Base-by-base conservation (phyloP, 2,113 vertebrate species). In the Pampusana beccarii region DNA sequence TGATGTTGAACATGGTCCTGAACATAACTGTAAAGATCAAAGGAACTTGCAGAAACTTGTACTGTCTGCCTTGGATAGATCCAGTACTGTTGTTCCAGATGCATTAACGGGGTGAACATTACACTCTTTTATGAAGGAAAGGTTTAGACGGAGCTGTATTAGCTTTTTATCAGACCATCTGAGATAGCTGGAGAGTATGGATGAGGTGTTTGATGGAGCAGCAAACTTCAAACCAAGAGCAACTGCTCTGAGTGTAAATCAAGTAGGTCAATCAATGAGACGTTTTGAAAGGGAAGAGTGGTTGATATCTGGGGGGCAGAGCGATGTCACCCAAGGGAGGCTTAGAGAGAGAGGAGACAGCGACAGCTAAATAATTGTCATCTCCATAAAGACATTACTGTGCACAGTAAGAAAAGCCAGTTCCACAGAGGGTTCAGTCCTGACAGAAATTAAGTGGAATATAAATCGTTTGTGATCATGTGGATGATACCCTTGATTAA, bases 71-170 rank as follows among this genome's bases (percentile, higher is more conserved):
- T 70, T 34, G 58, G 78, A 73, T 69, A 80, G 80, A 72, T 54
- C 38, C n/a, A 9, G 16, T 6, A 9, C 21, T 58, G 24, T n/a
- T 2, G 0, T 34, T 67, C 64, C 3, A 12, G 21, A 17, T 0
- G 0, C 28, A 40, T 64, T 58, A 48, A 44, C n/a, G 33, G n/a
- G 14, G 48, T 23, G 17, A 19, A 48, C 6, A 12, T 67, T 16
- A 21, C 1, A 1, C 26, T 29, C 1, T 28, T 4, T 66, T 25
- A 29, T 10, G 12, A 6, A 38, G 20, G 14, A 31, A 53, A 87
- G 50, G 26, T 44, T 80, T 67, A 48, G 57, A 36, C 57, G 19
- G 34, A 80, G 53, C 28, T 17, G 10, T 53, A 13, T 48, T 24
- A 33, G 60, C 8, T 72, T 72, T 72, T 69, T 87, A 38, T 53